Evolutionary conservation across 2,113 vertebrate species (phyloP), one percentile per base, ranked within the genome.

Genomic region (Halichoerus grypus): DNA sequence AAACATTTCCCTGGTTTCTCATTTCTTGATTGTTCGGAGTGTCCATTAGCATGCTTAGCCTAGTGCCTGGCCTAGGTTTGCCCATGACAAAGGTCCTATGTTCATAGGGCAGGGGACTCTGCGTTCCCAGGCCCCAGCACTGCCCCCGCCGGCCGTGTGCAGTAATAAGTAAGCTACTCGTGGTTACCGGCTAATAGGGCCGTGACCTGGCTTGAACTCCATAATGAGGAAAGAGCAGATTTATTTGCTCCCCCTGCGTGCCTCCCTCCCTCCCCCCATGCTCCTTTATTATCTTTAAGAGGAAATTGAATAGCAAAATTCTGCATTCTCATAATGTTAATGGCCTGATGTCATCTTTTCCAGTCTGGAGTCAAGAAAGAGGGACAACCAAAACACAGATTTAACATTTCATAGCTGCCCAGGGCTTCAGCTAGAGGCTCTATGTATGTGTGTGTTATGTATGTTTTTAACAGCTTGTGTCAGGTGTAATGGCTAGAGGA

Each of bases 211-310:
- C 82, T 91, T 97, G 95, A 98, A 97, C 93, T 96, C 76, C 3
- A 65, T 90, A 94, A 97, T 95, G 92, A 97, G 96, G 96, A 98
- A 97, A 95, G 46, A 97, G 57, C 84, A 53, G 92, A 98, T 96
- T 82, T 88, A 80, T 87, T 95, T 97, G n/a, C 3, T 97, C 95
- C 91, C 93, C 81, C 63, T 63, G 49, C 42, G 5, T 7, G 57
- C 81, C 76, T 97, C 80, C 84, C 0, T 97, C 67, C 84, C 0
- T 86, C 92, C 97, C 92, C 19, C 88, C 24, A 6, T 92, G 81
- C 59, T 96, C 93, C 92, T 96, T 86, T 96, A 71, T 14, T 28
- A 97, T 76, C 89, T 98, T 94, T 95, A 95, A 94, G 24, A 42
- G 71, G 96, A 96, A 98, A 96, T 97, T 94, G 92, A 98, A 97